A percentile compares a stretch with the other conserved stretches of the same genome.
These are phyloP conservation scores for Rhodeus uyekii DNA, from an alignment of 2,797 vertebrate genomes.

Conservation along the genomic window DNA sequence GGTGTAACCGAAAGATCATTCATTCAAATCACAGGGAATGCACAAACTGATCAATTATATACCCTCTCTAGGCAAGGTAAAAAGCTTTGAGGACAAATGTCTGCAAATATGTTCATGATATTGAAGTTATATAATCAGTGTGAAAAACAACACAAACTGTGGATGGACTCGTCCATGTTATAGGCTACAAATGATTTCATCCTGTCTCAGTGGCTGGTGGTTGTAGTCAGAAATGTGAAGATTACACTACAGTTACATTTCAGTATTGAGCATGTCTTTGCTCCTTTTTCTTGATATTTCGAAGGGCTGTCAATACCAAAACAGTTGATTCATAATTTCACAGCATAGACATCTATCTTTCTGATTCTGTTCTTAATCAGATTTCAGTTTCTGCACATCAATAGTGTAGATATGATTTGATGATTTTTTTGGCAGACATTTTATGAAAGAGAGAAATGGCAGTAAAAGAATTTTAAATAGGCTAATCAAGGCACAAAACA, in stretches of 20 bases:
- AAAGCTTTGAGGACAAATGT: too few relatives aligned
- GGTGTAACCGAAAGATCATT: too few relatives aligned
- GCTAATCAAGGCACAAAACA: neutral
- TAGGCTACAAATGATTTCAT: neutral
- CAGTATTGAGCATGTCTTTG: neutral
- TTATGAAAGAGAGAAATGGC: conserved; percentile 24
- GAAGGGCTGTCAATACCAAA: neutral
- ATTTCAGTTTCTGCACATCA: conserved; percentile 33
- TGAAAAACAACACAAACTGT: too few relatives aligned
- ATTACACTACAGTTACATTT: neutral
- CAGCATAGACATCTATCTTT: conserved; percentile 31
- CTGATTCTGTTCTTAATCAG: neutral
- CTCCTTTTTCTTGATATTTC: neutral
- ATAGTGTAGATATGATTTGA: conserved; percentile 40
- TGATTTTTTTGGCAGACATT: conserved; percentile 13
- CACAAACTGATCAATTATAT: too few relatives aligned
- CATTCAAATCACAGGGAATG: too few relatives aligned
- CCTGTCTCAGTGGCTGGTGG: neutral
- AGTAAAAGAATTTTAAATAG: conserved; percentile 56
- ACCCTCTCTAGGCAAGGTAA: too few relatives aligned
- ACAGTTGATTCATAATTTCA: neutral
- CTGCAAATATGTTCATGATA: too few relatives aligned
- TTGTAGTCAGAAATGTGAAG: neutral
- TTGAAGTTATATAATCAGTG: too few relatives aligned
- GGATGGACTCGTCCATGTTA: too few relatives aligned